Evolutionary conservation across 1,140 invertebrate genomes (phyloP), one percentile per base, ranked within the genome.

Genomic region (Oreohelix idahoensis): DNA sequence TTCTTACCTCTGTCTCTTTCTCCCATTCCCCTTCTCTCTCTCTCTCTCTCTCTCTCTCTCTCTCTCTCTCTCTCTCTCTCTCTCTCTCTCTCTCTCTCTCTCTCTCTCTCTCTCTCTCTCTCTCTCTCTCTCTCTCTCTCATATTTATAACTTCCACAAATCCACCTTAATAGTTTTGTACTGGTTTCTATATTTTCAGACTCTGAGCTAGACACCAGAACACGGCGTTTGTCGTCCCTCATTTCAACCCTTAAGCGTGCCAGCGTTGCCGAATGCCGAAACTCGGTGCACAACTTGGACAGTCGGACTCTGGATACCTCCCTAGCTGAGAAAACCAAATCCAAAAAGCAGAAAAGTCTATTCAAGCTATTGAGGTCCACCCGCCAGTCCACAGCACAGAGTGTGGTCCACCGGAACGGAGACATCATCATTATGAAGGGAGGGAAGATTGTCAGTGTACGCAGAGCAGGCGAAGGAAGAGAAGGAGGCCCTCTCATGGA

Each of bases 401-500:
- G 86, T 71, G 90, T 89, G 2, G 85, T 91, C 23, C 90, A 90
- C n/a, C 85, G 87, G 39, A 89, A 91, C 70, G 90, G 89, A 23
- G 88, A 90, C 17, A 82, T 90, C 10, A 89, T 91, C 42, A 87
- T 90, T 39, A 87, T 89, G 45, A 91, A 91, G 86, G 71, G 63
- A 32, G 63, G 63, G 1, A 66, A 32, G 20, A 66, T 58, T 32
- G n/a, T 66, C 29, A 15, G 53, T 66, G 63, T 29, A 29, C 63
- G 63, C n/a, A 66, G 63, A 66, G 63, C 63, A 10, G 63, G 63
- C 8, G 63, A 66, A 66, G 63, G n/a, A 23, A 29, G 29, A 66
- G 63, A 66, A 66, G 63, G 63, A 2, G 32, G 63, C 20, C 63
- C 29, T 11, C 29, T 66, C 23, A 4, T 29, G 63, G 63, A 32